Evolutionary conservation across 2,797 vertebrate genomes (phyloP), one percentile per base, ranked within the genome.

Genomic region (Amniataba percoides): DNA sequence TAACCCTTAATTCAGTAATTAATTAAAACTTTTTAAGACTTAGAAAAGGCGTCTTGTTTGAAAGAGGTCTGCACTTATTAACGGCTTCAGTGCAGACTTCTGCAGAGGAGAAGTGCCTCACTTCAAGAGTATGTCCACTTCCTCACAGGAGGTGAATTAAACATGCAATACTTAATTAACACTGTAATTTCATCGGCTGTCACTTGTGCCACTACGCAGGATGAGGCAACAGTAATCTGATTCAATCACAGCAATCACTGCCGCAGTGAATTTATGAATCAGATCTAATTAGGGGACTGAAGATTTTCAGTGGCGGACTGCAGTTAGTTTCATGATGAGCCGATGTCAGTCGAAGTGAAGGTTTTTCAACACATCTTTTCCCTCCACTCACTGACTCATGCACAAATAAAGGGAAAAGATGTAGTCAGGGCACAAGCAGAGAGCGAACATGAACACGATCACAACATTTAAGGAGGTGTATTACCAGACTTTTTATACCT

Each of bases 161-260:
- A 74, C 72, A 62, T 18, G 19, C 48, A 42, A 31, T 57, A 39
- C 57, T 59, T 77, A 76, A 80, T 85, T 83, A 79, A 80, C 52
- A 43, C 14, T 51, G 49, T 80, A 60, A 87, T 82, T 78, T 80
- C 45, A 84, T 49, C 82, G 74, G 64, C 61, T 78, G 81, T 78
- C 79, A 76, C 62, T 75, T 65, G 77, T 39, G 19, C 53, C 79
- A 45, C 63, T 53, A 75, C 34, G 15, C 76, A 57, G 71, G 57
- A 71, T 66, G 73, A 79, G 61, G 66, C 70, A 40, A 56, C 59
- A 21, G 78, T 82, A 71, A 88, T 79, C 56, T 39, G 87, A 83
- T 63, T 82, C 53, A 36, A 74, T 85, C 67, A 19, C 82, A 73
- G 67, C 65, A 31, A 77, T 80, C 64, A 53, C 64, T 25, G 27